Percentiles rank a stretch among this genome's conserved stretches.
Evolutionary conservation across 92 coral and sea anemone species (phyloP).

Genomic region (Virgularia gustaviana): DNA sequence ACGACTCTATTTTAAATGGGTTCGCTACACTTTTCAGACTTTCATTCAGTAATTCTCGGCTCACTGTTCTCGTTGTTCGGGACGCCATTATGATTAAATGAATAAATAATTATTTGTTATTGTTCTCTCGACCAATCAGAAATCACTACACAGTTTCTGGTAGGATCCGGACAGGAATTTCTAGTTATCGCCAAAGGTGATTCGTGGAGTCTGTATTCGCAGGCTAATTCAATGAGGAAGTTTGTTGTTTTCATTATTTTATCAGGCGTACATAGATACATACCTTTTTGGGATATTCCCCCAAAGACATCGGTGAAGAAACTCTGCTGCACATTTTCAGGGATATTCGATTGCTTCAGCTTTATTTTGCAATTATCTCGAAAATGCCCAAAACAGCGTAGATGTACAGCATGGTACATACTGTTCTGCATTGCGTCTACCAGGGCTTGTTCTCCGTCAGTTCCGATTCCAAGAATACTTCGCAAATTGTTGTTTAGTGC

Average conservation of each 20-base stretch:
- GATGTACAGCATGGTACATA: conserved; percentile 55
- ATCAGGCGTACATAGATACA: not conserved
- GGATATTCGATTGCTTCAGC: conserved; percentile 31
- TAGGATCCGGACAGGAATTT: too few species aligned
- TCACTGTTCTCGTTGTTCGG: too few species aligned
- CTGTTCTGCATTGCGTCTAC: conserved; percentile 44
- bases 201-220: too few species aligned
- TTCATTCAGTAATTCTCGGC: too few species aligned
- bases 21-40: too few species aligned
- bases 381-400: conserved; percentile 57
- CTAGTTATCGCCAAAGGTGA: too few species aligned
- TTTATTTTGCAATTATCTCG: conserved; percentile 49
- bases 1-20: too few species aligned
- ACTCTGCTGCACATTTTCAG: conserved; percentile 36
- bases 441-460: conserved; percentile 63
- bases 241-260: not conserved
- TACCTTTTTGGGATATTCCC: not conserved
- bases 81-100: too few species aligned
- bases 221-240: not conserved
- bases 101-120: too few species aligned
- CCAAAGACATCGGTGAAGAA: not conserved
- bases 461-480: conserved; percentile 53
- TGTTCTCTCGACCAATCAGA: too few species aligned
- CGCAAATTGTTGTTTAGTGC: conserved; percentile 33
- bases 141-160: too few species aligned